Conservation (phyloP, 1,140 invertebrate genomes). For the Melitaea cinxia region DNA sequence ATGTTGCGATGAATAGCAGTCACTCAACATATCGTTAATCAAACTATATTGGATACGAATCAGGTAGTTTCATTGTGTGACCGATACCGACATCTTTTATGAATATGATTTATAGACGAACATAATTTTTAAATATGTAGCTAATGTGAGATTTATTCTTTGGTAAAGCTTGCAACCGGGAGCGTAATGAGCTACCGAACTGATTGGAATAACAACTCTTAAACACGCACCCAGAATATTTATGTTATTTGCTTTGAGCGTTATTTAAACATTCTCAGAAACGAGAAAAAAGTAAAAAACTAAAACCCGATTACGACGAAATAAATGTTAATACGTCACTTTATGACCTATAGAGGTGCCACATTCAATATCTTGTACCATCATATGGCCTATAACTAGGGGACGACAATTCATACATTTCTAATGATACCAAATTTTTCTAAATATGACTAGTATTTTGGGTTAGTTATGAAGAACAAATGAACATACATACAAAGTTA, state of each 20-base stretch:
- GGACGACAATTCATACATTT: too few relatives aligned
- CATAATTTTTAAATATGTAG: slow-evolving; percentile 68
- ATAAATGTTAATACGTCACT: too few relatives aligned
- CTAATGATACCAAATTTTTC: too few relatives aligned
- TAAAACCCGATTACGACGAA: too few relatives aligned
- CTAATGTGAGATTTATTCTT: slow-evolving; percentile 53
- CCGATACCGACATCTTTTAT: slow-evolving; percentile 61
- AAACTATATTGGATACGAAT: slow-evolving; percentile 74
- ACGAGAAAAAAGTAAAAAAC: too few relatives aligned
- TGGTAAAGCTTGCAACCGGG: slow-evolving; percentile 46
- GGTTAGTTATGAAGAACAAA: too few relatives aligned
- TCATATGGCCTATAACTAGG: too few relatives aligned
- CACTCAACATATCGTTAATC: slow-evolving; percentile 80
- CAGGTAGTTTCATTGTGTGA: slow-evolving; percentile 76
- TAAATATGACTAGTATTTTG: too few relatives aligned
- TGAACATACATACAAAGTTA: too few relatives aligned
- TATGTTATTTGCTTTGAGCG: slow-evolving; percentile 14
- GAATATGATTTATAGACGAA: slow-evolving; percentile 66
- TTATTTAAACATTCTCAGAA: slow-evolving; percentile 11
- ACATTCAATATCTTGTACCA: too few relatives aligned
- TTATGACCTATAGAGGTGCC: too few relatives aligned
- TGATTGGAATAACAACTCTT: slow-evolving; percentile 18
- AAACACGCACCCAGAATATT: slow-evolving; percentile 25
- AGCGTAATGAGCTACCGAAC: slow-evolving; percentile 47
- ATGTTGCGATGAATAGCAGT: slow-evolving; percentile 72